phyloP scores from a whole-genome alignment of 2,888 invertebrate species.

The Netelia melanura region DNA sequence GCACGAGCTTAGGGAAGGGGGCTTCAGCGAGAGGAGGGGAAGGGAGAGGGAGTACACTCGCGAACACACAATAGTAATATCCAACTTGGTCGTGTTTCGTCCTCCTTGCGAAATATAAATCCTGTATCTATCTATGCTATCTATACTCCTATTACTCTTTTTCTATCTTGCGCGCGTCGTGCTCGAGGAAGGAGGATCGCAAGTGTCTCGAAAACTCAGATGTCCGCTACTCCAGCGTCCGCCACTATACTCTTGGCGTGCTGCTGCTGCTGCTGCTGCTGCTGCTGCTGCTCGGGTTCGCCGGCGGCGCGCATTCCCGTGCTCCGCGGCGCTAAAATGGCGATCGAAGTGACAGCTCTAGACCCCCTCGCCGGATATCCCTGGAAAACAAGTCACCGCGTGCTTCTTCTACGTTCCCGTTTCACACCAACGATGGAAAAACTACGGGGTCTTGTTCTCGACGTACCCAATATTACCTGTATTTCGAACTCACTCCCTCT shows the following conservation, averaged over 20 bases:
- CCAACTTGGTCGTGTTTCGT: slow-evolving; percentile 22
- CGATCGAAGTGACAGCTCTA: slow-evolving; percentile 84
- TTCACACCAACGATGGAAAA: background rate
- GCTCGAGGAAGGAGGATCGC: slow-evolving; percentile 38
- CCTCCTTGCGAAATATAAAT: slow-evolving; percentile 34
- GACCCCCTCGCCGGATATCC: slow-evolving; percentile 54
- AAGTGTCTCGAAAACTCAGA: slow-evolving; percentile 56
- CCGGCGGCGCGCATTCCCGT: slow-evolving; percentile 81
- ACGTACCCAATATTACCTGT: background rate
- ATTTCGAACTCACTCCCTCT: background rate
- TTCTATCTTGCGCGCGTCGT: background rate
- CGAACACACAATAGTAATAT: slow-evolving; percentile 16
- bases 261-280: slow-evolving; percentile 41
- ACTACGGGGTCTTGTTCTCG: background rate
- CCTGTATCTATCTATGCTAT: slow-evolving; percentile 40
- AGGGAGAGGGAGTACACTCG: slow-evolving; percentile 28
- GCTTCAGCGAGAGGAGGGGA: slow-evolving; percentile 1
- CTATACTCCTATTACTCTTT: background rate
- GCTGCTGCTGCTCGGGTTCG: slow-evolving; percentile 73
- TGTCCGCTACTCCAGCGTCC: slow-evolving; percentile 59
- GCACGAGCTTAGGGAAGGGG: slow-evolving; percentile 42
- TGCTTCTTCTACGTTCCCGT: slow-evolving; percentile 14
- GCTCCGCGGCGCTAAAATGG: slow-evolving; percentile 83
- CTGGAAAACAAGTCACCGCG: slow-evolving; percentile 6
- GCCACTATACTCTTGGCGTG: slow-evolving; percentile 61